A percentile compares a stretch with the other conserved stretches of the same genome.
phyloP scores from a whole-genome alignment of 2,797 vertebrate genomes.

The Gephyroberyx darwinii region DNA sequence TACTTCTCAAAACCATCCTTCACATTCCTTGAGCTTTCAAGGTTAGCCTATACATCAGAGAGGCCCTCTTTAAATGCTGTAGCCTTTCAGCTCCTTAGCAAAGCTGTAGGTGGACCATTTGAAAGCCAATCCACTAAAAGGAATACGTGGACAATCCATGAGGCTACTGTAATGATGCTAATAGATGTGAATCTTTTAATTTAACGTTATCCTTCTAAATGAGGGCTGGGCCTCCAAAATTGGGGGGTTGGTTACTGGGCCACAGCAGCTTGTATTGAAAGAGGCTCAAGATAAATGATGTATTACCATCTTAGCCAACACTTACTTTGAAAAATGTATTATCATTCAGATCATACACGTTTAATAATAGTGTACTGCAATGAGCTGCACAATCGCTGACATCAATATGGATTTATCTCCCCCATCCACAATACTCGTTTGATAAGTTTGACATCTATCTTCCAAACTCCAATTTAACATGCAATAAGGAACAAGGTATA shows the following conservation, averaged over 20 bases:
- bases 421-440: constrained; percentile 11
- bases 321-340: background rate
- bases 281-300: constrained; percentile 1
- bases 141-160: constrained; percentile 37
- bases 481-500: constrained; percentile 9
- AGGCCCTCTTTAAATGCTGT: too few relatives aligned
- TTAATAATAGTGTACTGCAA: background rate
- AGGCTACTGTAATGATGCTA: background rate
- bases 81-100: too few relatives aligned
- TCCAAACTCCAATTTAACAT: constrained; percentile 6
- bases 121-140: constrained; percentile 33
- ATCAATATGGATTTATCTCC: constrained; percentile 30
- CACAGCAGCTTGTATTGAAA: constrained; percentile 14
- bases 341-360: background rate
- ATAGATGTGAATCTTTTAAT: constrained; percentile 28
- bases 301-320: constrained; percentile 10
- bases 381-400: constrained; percentile 11
- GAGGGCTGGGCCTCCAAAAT: too few relatives aligned
- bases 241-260: background rate
- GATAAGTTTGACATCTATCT: constrained; percentile 15
- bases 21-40: constrained; percentile 12
- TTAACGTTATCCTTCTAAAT: too few relatives aligned
- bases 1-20: constrained; percentile 32
- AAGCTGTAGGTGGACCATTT: too few relatives aligned
- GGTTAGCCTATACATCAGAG: too few relatives aligned